A percentile compares a stretch with the other conserved stretches of the same genome.
These are phyloP conservation scores for Leptopilina drosophilae DNA, from an alignment of 2,888 invertebrate species.

Conservation along the genomic window DNA sequence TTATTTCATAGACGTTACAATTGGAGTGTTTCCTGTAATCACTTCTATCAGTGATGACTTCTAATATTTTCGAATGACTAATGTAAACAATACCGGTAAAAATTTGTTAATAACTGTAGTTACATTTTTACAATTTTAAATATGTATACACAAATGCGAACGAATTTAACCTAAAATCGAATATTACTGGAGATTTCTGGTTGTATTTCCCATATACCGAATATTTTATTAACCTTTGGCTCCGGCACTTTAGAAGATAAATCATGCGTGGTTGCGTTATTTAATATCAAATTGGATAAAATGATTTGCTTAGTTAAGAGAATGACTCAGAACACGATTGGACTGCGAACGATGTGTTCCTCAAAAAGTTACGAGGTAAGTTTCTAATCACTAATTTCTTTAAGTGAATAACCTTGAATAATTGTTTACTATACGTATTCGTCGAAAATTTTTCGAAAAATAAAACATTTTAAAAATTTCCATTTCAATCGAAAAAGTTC, in stretches of 20 bases:
- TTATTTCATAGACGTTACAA: no score
- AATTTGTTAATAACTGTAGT: no score
- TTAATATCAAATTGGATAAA: slow-evolving; percentile 28
- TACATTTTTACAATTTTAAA: no score
- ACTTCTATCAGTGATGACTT: no score
- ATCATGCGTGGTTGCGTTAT: not conserved
- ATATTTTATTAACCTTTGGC: slow-evolving; percentile 10
- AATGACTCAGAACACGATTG: slow-evolving; percentile 58
- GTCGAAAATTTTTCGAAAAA: no score
- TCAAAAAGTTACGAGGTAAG: slow-evolving; percentile 64
- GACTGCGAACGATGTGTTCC: slow-evolving; percentile 43
- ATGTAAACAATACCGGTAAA: no score
- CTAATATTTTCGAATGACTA: no score
- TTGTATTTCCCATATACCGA: not conserved
- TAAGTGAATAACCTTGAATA: not conserved
- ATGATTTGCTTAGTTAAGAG: slow-evolving; percentile 60
- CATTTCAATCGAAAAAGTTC: not conserved
- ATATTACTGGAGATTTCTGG: not conserved
- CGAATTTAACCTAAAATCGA: not conserved
- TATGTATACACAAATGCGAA: not conserved
- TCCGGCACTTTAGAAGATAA: not conserved
- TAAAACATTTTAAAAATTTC: not conserved
- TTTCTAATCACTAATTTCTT: slow-evolving; percentile 12
- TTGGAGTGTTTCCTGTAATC: no score
- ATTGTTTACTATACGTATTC: no score